Percentiles rank a stretch among this genome's conserved stretches.
phyloP scores from a whole-genome alignment of 2,113 vertebrate genomes.

The Tonatia bakeri region DNA sequence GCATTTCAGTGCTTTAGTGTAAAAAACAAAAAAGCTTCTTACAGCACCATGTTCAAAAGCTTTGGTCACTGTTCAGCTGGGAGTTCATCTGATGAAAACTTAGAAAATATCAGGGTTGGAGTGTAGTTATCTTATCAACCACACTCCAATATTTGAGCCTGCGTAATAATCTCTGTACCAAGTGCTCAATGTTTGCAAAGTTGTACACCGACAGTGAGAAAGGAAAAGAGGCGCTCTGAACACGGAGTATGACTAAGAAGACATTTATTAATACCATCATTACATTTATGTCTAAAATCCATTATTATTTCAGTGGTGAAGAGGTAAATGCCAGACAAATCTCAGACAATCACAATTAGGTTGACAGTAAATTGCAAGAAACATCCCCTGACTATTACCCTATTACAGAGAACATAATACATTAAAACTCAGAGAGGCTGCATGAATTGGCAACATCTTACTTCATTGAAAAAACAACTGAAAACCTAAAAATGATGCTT shows the following conservation, averaged over 20 bases:
- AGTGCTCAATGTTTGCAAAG: not conserved
- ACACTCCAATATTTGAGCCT: not conserved
- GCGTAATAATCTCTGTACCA: not conserved
- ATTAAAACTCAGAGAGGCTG: not conserved
- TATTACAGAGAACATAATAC: not conserved
- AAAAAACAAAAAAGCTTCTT: not conserved
- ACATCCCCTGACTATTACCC: not conserved
- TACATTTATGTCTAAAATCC: slow-evolving; percentile 42
- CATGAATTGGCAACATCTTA: not conserved
- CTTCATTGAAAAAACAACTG: not conserved
- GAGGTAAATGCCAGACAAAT: slow-evolving; percentile 30
- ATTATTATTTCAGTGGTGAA: slow-evolving; percentile 22
- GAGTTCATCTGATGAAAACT: not conserved
- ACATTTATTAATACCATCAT: slow-evolving; percentile 61
- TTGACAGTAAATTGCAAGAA: not conserved
- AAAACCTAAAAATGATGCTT: slow-evolving; percentile 15
- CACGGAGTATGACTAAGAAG: not conserved
- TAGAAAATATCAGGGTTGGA: not conserved
- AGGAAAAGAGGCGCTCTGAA: not conserved
- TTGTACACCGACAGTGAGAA: not conserved
- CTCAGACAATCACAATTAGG: not conserved
- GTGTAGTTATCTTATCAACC: not conserved
- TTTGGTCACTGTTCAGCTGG: not conserved
- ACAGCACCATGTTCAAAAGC: not conserved
- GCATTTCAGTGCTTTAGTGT: not conserved